phyloP scores from a whole-genome alignment of 2,888 invertebrate species.

The Alloscopus bannaensis region DNA sequence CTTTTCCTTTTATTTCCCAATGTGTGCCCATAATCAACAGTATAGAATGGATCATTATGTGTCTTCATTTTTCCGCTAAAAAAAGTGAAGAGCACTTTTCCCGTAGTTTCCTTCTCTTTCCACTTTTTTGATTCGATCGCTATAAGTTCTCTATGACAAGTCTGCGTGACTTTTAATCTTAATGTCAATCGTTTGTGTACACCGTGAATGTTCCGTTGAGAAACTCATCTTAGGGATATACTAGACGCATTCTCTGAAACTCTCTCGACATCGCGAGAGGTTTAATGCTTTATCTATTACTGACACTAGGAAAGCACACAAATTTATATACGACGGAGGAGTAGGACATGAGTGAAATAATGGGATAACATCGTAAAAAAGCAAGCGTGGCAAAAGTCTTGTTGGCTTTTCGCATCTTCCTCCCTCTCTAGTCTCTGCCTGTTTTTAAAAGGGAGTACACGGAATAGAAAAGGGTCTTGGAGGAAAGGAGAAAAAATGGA shows the following conservation, averaged over 20 bases:
- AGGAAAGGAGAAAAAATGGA: neutral
- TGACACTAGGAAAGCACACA: too few species aligned
- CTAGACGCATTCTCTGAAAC: too few species aligned
- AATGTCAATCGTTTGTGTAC: neutral
- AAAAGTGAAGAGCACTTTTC: neutral
- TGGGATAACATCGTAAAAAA: constrained; percentile 22
- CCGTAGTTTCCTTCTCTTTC: neutral
- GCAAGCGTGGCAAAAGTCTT: constrained; percentile 21
- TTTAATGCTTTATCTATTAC: too few species aligned
- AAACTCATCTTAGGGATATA: too few species aligned
- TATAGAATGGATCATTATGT: constrained; percentile 1
- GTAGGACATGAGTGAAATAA: constrained; percentile 13
- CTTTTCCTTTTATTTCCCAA: too few species aligned
- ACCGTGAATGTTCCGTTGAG: too few species aligned
- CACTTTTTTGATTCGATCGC: neutral
- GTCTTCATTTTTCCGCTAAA: neutral
- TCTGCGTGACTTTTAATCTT: constrained; percentile 14
- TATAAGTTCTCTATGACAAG: neutral
- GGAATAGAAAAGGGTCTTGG: too few species aligned
- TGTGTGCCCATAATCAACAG: constrained; percentile 6
- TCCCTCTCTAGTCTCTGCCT: neutral
- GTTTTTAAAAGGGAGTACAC: neutral
- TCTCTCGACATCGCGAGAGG: too few species aligned
- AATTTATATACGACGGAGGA: neutral
- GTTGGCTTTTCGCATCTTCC: neutral